A percentile compares a stretch with the other conserved stretches of the same genome.
phyloP scores from a whole-genome alignment of 1,140 invertebrate species.

The Orussus abietinus region DNA sequence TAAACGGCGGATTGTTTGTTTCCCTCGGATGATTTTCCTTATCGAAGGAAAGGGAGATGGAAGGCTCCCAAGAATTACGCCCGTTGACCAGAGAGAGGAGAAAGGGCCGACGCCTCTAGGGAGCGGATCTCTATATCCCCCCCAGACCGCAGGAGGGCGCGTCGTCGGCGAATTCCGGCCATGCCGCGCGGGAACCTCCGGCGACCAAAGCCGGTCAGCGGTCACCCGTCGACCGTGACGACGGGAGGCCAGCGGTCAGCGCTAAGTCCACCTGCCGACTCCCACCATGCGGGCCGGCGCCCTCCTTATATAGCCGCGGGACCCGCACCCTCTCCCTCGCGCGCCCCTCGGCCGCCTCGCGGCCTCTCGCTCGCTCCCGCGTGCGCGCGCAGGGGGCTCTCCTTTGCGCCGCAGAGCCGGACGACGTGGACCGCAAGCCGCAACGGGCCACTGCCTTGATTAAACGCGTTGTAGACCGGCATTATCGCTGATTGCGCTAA shows the following conservation, averaged over 20 bases:
- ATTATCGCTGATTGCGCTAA: conserved; percentile 57
- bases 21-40: too few relatives aligned
- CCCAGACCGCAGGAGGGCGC: too few relatives aligned
- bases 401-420: conserved; percentile 44
- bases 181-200: too few relatives aligned
- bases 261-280: conserved; percentile 46
- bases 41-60: too few relatives aligned
- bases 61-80: too few relatives aligned
- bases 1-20: too few relatives aligned
- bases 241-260: conserved; percentile 42
- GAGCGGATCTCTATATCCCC: too few relatives aligned
- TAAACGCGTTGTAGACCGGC: conserved; percentile 55
- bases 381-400: conserved; percentile 36
- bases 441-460: conserved; percentile 55
- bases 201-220: too few relatives aligned
- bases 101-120: too few relatives aligned
- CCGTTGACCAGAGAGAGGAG: too few relatives aligned
- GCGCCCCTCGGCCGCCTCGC: conserved; percentile 2
- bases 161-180: too few relatives aligned
- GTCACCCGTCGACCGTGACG: conserved; percentile 46
- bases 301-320: conserved; percentile 17
- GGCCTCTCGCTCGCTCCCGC: conserved; percentile 14
- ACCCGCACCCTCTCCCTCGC: conserved; percentile 6
- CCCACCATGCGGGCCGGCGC: conserved; percentile 15
- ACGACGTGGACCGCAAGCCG: conserved; percentile 49